Conservation (phyloP, 2,113 vertebrate species). For the Mesoclemmys tuberculata region DNA sequence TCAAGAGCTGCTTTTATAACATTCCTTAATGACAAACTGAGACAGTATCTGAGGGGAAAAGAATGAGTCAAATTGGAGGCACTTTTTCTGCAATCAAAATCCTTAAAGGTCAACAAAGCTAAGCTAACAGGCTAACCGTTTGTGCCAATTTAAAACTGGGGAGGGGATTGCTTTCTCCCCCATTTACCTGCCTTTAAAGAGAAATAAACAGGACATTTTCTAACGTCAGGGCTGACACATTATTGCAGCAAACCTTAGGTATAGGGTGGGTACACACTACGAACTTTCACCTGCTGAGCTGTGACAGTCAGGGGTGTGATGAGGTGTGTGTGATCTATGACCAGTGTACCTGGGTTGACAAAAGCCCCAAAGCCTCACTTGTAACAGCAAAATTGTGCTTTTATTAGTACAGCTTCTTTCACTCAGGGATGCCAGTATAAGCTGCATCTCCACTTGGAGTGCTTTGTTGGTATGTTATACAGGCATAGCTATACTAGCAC, state of each 20-base stretch:
- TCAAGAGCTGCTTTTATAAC: not conserved
- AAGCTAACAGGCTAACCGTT: not conserved
- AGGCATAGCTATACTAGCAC: not conserved
- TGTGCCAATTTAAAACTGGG: not conserved
- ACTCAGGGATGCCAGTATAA: not conserved
- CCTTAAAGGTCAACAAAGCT: not conserved
- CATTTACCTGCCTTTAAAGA: not conserved
- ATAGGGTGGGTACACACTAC: rapidly evolving
- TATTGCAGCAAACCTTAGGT: not conserved
- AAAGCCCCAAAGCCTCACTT: not conserved
- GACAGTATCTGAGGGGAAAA: not conserved
- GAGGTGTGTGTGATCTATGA: not conserved
- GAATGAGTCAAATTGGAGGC: not conserved
- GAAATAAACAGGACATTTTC: not conserved
- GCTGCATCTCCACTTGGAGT: not conserved
- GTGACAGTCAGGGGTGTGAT: not conserved
- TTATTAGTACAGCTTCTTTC: not conserved
- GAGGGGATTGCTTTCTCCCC: not conserved
- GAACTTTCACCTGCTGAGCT: not conserved
- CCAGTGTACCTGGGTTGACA: not conserved
- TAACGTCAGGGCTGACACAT: not conserved
- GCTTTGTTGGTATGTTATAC: not conserved
- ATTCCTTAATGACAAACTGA: not conserved
- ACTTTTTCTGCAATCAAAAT: not conserved
- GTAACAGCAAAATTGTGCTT: not conserved